phyloP scores from a whole-genome alignment of 2,888 invertebrate species.

The Oligia strigilis region DNA sequence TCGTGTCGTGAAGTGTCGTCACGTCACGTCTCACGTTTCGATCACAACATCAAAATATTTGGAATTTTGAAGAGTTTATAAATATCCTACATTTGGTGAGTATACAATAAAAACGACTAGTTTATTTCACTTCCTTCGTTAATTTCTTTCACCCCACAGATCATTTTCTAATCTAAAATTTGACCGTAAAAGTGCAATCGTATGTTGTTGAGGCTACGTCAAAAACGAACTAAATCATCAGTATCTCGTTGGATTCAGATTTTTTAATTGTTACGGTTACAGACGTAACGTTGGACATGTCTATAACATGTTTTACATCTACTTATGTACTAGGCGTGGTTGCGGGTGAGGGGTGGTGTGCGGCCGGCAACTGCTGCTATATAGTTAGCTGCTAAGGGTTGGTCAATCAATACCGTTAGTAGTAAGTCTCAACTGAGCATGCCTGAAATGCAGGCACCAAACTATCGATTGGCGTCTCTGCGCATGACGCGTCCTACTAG shows the following conservation, averaged over 20 bases:
- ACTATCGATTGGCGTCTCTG: constrained; percentile 37
- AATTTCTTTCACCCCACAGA: not conserved
- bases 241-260: not conserved
- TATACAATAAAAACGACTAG: not conserved
- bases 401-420: constrained; percentile 34
- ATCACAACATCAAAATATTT: not conserved
- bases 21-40: not conserved
- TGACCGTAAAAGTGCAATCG: not conserved
- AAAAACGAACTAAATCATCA: not conserved
- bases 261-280: not conserved
- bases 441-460: constrained; percentile 37
- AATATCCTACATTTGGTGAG: constrained; percentile 5
- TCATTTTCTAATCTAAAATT: not conserved
- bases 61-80: not conserved
- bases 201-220: not conserved
- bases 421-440: constrained; percentile 41
- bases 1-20: not conserved
- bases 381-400: not conserved
- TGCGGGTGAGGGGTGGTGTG: not conserved
- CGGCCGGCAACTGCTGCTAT: too few species aligned
- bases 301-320: not conserved
- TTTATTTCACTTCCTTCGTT: not conserved
- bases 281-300: not conserved
- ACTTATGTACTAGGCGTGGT: not conserved
- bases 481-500: constrained; percentile 39